A percentile compares a stretch with the other conserved stretches of the same genome.
phyloP scores from a whole-genome alignment of 2,888 invertebrate species.

The Melangyna quadrimaculata region DNA sequence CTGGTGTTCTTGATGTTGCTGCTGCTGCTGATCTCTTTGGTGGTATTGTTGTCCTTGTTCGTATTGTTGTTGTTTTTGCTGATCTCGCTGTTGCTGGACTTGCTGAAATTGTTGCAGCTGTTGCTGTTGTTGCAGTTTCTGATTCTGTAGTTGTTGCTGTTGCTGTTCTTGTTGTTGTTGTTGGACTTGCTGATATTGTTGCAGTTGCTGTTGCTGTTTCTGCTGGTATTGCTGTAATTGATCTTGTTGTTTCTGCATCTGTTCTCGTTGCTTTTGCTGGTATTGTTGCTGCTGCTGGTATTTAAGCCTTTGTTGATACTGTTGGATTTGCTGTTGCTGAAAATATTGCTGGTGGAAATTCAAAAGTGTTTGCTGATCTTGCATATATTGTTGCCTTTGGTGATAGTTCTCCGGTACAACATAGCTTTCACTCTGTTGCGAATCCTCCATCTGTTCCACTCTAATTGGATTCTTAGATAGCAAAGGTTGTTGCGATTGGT shows the following conservation, averaged over 20 bases:
- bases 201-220: not conserved
- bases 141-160: constrained; percentile 19
- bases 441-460: constrained; percentile 27
- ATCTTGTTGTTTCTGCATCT: not conserved
- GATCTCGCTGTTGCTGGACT: constrained; percentile 21
- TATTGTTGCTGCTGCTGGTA: constrained; percentile 40
- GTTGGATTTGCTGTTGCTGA: not conserved
- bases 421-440: not conserved
- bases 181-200: not conserved
- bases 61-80: constrained; percentile 11
- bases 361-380: not conserved
- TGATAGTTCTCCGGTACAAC: not conserved
- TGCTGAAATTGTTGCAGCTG: not conserved
- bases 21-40: constrained; percentile 25
- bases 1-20: not conserved
- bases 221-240: not conserved
- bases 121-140: constrained; percentile 14
- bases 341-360: not conserved
- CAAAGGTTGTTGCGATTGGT: constrained; percentile 69
- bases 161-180: constrained; percentile 3
- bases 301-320: not conserved
- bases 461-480: constrained; percentile 45
- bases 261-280: constrained; percentile 6
- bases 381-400: not conserved
- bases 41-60: constrained; percentile 28